Evolutionary conservation across 2,113 vertebrate species (phyloP).

Genomic region (Cyanocitta stelleri): DNA sequence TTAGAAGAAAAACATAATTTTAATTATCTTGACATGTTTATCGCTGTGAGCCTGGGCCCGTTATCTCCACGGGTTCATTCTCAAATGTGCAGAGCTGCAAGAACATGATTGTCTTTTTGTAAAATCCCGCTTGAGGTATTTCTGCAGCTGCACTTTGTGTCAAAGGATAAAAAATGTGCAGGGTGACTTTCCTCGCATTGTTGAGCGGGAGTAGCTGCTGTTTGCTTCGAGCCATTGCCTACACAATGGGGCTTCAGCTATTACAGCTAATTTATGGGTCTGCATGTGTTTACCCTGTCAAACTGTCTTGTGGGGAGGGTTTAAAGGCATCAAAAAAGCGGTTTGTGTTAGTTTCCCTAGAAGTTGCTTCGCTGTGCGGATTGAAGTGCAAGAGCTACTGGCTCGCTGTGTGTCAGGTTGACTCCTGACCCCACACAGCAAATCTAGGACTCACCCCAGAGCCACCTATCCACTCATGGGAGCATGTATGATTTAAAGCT

Average conservation of each 20-base stretch:
- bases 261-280: constrained; percentile 43
- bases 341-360: background rate
- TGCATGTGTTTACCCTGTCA: constrained; percentile 8
- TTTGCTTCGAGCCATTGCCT: constrained; percentile 17
- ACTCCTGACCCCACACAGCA: background rate
- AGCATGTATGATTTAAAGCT: accelerated
- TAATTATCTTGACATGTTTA: constrained; percentile 52
- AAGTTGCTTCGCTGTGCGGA: accelerated
- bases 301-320: constrained; percentile 11
- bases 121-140: constrained; percentile 1
- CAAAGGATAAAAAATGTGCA: constrained; percentile 33
- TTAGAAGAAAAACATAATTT: constrained; percentile 39
- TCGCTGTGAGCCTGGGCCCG: background rate
- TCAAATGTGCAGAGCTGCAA: background rate
- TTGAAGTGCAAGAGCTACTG: background rate
- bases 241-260: constrained; percentile 34
- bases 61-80: constrained; percentile 9
- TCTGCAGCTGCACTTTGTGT: constrained; percentile 51
- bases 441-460: background rate
- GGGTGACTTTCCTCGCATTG: constrained; percentile 39
- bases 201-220: background rate
- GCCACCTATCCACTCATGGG: background rate
- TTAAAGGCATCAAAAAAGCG: background rate
- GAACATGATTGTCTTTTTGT: background rate
- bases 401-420: background rate